Evolutionary conservation across 2,888 invertebrate genomes (phyloP).

Genomic region (Zele albiditarsus): DNA sequence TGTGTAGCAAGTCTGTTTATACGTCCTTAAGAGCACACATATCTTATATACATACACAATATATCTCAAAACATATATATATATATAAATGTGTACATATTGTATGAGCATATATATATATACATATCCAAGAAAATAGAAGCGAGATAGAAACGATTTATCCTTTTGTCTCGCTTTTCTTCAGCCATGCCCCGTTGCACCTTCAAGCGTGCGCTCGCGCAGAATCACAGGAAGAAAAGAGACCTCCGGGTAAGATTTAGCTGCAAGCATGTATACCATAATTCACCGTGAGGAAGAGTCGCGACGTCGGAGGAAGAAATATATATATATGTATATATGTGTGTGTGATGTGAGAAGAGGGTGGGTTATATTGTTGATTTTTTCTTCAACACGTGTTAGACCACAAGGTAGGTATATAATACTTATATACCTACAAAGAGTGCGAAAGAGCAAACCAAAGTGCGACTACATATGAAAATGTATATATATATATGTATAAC

Average conservation of each 20-base stretch:
- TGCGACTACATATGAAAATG: neutral
- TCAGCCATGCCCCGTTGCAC: neutral
- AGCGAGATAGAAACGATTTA: neutral
- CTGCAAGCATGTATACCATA: constrained; percentile 19
- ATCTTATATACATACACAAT: constrained; percentile 6
- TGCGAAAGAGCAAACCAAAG: constrained; percentile 15
- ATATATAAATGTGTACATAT: neutral
- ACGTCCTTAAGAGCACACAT: neutral
- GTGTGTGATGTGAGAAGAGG: neutral
- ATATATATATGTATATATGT: neutral
- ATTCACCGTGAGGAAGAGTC: constrained; percentile 14
- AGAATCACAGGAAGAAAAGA: constrained; percentile 2
- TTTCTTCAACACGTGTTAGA: constrained; percentile 24
- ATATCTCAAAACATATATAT: neutral
- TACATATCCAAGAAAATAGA: neutral
- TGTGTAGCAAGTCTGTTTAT: neutral
- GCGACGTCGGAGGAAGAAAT: constrained; percentile 5
- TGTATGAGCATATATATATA: neutral
- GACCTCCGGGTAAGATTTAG: constrained; percentile 30
- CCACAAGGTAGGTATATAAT: constrained; percentile 19
- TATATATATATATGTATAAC: constrained; percentile 36
- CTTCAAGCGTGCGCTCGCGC: constrained; percentile 4
- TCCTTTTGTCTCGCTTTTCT: neutral
- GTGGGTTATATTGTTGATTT: constrained; percentile 16
- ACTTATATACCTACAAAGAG: constrained; percentile 13